Conservation (phyloP, 2,888 invertebrate genomes). For the Eupsilia transversa region DNA sequence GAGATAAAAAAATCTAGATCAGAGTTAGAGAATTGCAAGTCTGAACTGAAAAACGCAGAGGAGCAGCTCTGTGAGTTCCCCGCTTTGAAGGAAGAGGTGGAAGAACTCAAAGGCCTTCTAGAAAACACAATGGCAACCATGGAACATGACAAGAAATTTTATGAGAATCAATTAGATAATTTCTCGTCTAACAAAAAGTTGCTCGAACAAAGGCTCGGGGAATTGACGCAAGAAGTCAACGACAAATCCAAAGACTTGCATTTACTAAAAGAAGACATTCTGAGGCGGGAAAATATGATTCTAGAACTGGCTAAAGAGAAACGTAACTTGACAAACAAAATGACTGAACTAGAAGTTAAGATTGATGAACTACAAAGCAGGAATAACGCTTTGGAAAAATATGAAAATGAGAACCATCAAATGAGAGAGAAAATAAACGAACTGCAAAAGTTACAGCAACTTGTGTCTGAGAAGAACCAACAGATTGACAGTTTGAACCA, state of each 20-base stretch:
- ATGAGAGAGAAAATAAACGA: constrained; percentile 87
- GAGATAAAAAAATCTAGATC: constrained; percentile 90
- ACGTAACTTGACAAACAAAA: constrained; percentile 86
- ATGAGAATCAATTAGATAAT: constrained; percentile 89
- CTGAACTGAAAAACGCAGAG: constrained; percentile 89
- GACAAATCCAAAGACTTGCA: constrained; percentile 90
- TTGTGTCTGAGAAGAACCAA: constrained; percentile 90
- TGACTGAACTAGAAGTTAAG: constrained; percentile 88
- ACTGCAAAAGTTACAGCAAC: constrained; percentile 87
- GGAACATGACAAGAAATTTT: constrained; percentile 90
- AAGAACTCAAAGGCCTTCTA: constrained; percentile 86
- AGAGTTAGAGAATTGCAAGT: constrained; percentile 89
- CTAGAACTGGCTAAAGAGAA: constrained; percentile 91
- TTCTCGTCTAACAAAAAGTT: constrained; percentile 88
- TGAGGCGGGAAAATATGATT: constrained; percentile 91
- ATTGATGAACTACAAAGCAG: constrained; percentile 87
- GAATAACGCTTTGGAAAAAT: constrained; percentile 81
- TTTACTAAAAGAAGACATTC: constrained; percentile 89
- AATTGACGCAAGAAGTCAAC: constrained; percentile 89
- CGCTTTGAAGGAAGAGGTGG: constrained; percentile 86
- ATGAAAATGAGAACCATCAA: constrained; percentile 85
- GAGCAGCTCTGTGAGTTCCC: constrained; percentile 89
- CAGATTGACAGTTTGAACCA: constrained; percentile 89
- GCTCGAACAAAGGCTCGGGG: constrained; percentile 90
- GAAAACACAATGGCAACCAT: constrained; percentile 89